phyloP scores from a whole-genome alignment of 2,888 invertebrate genomes.

The Oasisia sp. region DNA sequence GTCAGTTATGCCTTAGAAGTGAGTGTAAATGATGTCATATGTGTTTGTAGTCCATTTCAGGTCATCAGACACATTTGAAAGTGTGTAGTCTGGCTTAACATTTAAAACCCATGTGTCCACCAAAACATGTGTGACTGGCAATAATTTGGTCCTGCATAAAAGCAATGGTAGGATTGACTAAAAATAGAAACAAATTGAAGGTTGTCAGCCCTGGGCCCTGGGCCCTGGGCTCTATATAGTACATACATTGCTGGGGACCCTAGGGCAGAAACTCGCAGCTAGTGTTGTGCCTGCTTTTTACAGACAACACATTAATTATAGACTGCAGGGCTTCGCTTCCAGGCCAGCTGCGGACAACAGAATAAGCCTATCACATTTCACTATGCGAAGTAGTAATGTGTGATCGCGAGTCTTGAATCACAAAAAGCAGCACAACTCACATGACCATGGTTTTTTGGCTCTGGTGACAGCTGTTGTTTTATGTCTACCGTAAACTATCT shows the following conservation, averaged over 20 bases:
- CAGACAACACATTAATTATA: background rate
- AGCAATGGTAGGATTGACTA: background rate
- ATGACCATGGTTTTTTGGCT: background rate
- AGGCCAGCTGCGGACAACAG: no score
- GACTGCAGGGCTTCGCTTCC: background rate
- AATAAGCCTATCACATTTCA: no score
- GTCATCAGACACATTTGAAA: background rate
- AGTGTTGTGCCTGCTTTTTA: background rate
- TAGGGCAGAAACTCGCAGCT: background rate
- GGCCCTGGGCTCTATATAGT: background rate
- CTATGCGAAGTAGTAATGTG: background rate
- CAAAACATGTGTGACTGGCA: no score
- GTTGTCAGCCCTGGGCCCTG: background rate
- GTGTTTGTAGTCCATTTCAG: no score
- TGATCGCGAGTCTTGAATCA: background rate
- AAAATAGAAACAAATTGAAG: background rate
- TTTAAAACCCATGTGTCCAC: no score
- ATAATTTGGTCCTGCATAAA: no score
- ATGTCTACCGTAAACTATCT: background rate
- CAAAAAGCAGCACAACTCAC: background rate
- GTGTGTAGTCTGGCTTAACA: background rate
- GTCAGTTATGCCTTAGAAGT: no score
- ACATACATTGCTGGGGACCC: background rate
- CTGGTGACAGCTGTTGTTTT: slow-evolving; percentile 1
- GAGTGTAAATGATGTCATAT: no score